These are phyloP conservation scores for Schlechtendalia chinensis DNA, from an alignment of 1,140 invertebrate species.

Conservation along the genomic window DNA sequence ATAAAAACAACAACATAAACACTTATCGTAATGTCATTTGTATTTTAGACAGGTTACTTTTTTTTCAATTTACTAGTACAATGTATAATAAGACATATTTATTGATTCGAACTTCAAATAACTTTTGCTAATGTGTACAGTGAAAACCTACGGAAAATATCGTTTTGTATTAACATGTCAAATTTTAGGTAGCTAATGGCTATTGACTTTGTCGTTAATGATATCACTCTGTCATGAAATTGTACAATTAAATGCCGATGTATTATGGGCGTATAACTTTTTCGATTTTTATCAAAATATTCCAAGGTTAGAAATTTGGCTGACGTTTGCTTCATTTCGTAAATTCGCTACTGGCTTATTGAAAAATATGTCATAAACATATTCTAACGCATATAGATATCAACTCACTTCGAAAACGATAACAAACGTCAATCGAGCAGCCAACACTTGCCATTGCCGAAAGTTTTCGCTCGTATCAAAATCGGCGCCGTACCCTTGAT, in stretches of 20 bases:
- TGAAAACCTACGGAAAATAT: too few relatives aligned
- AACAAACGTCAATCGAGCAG: slow-evolving; percentile 86
- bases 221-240: too few relatives aligned
- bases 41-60: too few relatives aligned
- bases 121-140: too few relatives aligned
- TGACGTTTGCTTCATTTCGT: not conserved
- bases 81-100: too few relatives aligned
- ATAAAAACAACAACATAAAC: not conserved
- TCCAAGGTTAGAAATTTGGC: not conserved
- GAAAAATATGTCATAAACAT: not conserved
- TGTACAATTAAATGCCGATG: too few relatives aligned
- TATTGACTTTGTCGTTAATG: too few relatives aligned
- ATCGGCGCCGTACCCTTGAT: slow-evolving; percentile 82
- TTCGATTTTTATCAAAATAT: not conserved
- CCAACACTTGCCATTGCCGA: slow-evolving; percentile 91
- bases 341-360: not conserved
- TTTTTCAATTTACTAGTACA: too few relatives aligned
- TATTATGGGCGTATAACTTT: too few relatives aligned
- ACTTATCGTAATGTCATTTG: not conserved
- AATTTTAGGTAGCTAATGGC: too few relatives aligned
- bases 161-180: too few relatives aligned
- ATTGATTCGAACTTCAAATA: too few relatives aligned
- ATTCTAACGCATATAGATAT: not conserved
- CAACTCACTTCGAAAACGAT: slow-evolving; percentile 91
- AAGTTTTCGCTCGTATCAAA: slow-evolving; percentile 72